These are phyloP conservation scores for Albula goreensis DNA, from an alignment of 2,113 vertebrate genomes.

Conservation along the genomic window DNA sequence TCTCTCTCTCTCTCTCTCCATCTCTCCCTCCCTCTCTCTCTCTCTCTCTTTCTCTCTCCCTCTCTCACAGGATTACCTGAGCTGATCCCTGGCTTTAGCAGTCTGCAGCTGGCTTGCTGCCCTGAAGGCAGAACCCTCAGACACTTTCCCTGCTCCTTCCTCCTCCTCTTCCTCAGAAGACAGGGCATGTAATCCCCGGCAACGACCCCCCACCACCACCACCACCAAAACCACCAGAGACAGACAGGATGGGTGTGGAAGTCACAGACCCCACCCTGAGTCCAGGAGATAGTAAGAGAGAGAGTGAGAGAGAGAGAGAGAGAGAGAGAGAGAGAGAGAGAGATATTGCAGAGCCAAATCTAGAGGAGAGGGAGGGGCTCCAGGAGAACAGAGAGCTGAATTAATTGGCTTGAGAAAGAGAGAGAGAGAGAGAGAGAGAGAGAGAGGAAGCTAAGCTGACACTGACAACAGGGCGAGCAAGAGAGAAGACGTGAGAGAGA, in stretches of 20 bases:
- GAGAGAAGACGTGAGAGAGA: too few species aligned
- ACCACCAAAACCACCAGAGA: neutral
- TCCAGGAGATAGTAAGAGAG: neutral
- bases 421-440: slow-evolving; percentile 29
- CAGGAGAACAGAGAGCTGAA: too few species aligned
- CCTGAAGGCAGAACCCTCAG: neutral
- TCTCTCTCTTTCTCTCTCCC: slow-evolving; percentile 34
- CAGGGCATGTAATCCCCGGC: neutral
- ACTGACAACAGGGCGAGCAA: too few species aligned
- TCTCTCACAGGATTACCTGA: slow-evolving; percentile 50
- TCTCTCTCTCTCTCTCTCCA: slow-evolving; percentile 11
- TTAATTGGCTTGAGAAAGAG: too few species aligned
- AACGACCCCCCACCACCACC: slow-evolving; percentile 32
- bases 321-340: neutral
- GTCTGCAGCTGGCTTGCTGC: neutral
- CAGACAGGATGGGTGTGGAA: slow-evolving; percentile 29
- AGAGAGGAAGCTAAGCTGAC: neutral
- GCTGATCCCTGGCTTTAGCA: neutral
- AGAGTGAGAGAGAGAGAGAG: neutral
- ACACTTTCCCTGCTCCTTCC: neutral
- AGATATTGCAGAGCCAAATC: neutral
- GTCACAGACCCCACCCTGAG: neutral
- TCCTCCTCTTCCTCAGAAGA: neutral
- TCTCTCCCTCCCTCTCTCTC: slow-evolving; percentile 27
- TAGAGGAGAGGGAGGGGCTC: too few species aligned